These are phyloP conservation scores for Oceanodroma tethys DNA, from an alignment of 2,113 vertebrate genomes.

Conservation along the genomic window DNA sequence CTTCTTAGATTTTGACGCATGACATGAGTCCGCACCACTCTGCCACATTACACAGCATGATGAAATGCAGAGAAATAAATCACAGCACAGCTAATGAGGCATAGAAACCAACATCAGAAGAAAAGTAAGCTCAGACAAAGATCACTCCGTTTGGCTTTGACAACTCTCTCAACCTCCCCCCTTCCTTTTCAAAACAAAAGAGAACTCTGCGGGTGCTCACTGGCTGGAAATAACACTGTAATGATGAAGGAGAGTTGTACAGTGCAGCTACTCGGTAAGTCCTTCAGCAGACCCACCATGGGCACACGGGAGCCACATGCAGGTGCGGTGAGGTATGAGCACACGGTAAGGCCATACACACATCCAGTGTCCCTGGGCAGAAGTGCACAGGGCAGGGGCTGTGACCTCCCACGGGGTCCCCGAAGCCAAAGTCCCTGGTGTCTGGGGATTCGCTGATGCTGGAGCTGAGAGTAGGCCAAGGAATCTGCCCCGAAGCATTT, in stretches of 20 bases:
- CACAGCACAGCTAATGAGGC: not conserved
- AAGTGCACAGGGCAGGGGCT: not conserved
- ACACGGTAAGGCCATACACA: accelerated
- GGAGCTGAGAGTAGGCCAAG: not conserved
- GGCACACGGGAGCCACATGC: not conserved
- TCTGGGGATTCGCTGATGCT: not conserved
- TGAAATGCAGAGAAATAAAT: not conserved
- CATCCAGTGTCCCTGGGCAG: not conserved
- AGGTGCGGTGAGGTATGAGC: accelerated
- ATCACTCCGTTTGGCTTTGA: not conserved
- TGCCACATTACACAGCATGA: not conserved
- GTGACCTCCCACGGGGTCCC: not conserved
- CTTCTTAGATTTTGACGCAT: not conserved
- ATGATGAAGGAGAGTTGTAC: not conserved
- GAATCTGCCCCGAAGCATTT: not conserved
- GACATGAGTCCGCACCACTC: not conserved
- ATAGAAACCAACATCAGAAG: not conserved
- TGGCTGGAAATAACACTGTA: not conserved
- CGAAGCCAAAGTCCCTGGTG: not conserved
- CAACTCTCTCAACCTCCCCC: not conserved
- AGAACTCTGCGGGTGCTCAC: not conserved
- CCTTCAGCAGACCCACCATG: not conserved
- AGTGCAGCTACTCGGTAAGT: accelerated
- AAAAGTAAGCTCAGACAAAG: not conserved
- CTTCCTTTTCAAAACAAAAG: not conserved